Conservation (phyloP, 2,888 invertebrate species). For the Agrochola litura region DNA sequence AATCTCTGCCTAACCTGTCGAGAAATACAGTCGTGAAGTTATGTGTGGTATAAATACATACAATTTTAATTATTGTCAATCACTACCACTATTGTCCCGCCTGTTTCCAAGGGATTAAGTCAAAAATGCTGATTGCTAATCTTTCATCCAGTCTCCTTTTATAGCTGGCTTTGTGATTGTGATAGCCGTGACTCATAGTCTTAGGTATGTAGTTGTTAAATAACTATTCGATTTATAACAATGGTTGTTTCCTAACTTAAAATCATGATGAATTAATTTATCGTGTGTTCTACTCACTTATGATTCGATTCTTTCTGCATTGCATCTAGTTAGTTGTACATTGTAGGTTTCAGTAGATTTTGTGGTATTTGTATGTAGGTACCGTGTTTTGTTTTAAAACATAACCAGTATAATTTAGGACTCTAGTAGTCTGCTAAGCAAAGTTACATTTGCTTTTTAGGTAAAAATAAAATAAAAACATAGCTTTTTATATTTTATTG, state of each 20-base stretch:
- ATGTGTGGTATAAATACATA: neutral
- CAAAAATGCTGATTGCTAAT: conserved; percentile 3
- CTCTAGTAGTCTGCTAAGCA: neutral
- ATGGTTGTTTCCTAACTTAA: conserved; percentile 29
- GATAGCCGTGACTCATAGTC: conserved; percentile 22
- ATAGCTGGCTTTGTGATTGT: neutral
- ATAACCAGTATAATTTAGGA: neutral
- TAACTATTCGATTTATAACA: conserved; percentile 32
- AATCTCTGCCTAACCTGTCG: neutral
- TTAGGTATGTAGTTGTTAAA: conserved; percentile 14
- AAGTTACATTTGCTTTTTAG: conserved; percentile 6
- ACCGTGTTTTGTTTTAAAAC: neutral
- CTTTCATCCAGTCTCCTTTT: neutral
- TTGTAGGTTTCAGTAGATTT: neutral
- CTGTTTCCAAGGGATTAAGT: neutral
- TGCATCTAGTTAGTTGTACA: neutral
- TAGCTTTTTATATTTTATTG: conserved; percentile 85
- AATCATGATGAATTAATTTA: conserved; percentile 22
- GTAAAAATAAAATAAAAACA: conserved; percentile 71
- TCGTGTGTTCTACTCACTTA: neutral
- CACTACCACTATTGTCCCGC: neutral
- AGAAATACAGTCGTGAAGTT: neutral
- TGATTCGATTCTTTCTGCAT: conserved; percentile 11
- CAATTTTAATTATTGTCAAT: neutral
- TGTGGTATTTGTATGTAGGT: neutral